Percentiles rank a stretch among this genome's conserved stretches.
phyloP scores from a whole-genome alignment of 2,113 vertebrate genomes.

The Syrmaticus mikado region DNA sequence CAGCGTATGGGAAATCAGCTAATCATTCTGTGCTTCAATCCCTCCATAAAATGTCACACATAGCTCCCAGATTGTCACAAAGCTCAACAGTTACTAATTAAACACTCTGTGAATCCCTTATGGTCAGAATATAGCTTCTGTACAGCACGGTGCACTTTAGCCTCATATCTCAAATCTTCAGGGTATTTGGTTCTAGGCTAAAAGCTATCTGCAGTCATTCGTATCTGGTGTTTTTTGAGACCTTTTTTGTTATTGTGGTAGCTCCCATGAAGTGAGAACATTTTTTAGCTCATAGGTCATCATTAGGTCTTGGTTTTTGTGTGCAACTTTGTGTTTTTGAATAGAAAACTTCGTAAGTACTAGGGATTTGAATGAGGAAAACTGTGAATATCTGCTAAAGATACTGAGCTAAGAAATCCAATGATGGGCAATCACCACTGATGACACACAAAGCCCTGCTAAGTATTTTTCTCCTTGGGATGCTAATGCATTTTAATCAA shows the following conservation, averaged over 20 bases:
- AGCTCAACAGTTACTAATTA: neutral
- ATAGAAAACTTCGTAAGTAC: neutral
- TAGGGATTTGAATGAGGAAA: neutral
- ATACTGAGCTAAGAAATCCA: neutral
- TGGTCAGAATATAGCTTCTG: neutral
- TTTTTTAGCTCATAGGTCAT: neutral
- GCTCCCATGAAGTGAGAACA: neutral
- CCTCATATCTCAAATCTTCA: neutral
- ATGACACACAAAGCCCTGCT: neutral
- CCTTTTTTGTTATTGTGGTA: neutral
- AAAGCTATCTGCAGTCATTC: neutral
- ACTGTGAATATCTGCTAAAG: neutral
- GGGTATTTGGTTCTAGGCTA: neutral
- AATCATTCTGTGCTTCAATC: neutral
- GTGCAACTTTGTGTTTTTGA: no score
- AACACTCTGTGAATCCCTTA: neutral
- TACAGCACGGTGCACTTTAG: rapidly evolving
- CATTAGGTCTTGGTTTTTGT: neutral
- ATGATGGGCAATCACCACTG: neutral
- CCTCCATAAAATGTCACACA: neutral
- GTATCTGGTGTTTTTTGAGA: neutral
- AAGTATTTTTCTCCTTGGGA: neutral
- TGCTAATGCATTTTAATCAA: neutral
- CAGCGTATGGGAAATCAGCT: neutral
- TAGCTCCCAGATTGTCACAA: neutral